These are phyloP conservation scores for Saguinus imperator DNA, from an alignment of 2,113 vertebrate species.

Conservation along the genomic window DNA sequence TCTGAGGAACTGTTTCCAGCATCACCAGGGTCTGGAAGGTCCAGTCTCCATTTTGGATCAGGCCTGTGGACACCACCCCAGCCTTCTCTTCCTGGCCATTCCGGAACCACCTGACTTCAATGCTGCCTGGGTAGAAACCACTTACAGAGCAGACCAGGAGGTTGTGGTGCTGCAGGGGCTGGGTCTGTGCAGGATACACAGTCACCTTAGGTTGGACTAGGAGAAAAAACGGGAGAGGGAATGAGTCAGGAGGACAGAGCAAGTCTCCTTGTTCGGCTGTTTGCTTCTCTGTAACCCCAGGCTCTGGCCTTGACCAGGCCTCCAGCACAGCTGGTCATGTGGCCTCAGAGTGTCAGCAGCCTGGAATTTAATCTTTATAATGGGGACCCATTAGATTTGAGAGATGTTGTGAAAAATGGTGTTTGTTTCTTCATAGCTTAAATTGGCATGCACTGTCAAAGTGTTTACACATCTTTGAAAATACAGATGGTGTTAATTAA, in stretches of 20 bases:
- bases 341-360: rapidly evolving
- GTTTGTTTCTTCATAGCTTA: background rate
- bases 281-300: rapidly evolving
- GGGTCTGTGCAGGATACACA: background rate
- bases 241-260: rapidly evolving
- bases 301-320: rapidly evolving
- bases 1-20: slow-evolving; percentile 46
- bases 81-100: slow-evolving; percentile 4
- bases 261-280: rapidly evolving
- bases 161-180: slow-evolving; percentile 46
- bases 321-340: background rate
- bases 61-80: slow-evolving; percentile 62
- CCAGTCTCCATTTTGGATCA: slow-evolving; percentile 68
- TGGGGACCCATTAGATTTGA: rapidly evolving
- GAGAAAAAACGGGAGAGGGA: background rate
- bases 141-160: slow-evolving; percentile 76
- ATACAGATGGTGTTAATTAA: background rate
- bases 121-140: slow-evolving; percentile 60
- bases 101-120: slow-evolving; percentile 66
- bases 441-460: background rate
- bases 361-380: background rate
- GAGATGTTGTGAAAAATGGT: rapidly evolving
- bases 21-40: slow-evolving; percentile 70
- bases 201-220: background rate
- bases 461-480: background rate